These are phyloP conservation scores for Deilephila elpenor DNA, from an alignment of 2,888 invertebrate genomes.

Conservation along the genomic window DNA sequence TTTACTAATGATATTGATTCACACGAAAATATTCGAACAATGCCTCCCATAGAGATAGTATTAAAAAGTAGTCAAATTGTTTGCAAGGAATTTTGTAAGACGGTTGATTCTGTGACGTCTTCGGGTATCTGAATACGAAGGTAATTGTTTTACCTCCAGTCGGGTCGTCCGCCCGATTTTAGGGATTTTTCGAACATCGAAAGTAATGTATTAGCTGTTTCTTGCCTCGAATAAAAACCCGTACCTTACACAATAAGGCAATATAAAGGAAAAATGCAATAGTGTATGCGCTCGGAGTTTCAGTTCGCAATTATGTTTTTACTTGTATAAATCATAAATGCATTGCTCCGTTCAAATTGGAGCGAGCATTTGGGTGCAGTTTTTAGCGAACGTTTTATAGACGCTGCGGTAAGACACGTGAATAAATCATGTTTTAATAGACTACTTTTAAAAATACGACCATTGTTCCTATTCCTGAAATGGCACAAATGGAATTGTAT, in stretches of 20 bases:
- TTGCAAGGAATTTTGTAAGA: neutral
- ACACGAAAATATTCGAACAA: neutral
- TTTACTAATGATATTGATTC: neutral
- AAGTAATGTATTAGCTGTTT: neutral
- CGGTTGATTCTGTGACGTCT: neutral
- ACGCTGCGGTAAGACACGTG: neutral
- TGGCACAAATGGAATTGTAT: too few relatives aligned
- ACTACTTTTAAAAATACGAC: too few relatives aligned
- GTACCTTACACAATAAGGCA: too few relatives aligned
- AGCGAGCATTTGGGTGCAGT: neutral
- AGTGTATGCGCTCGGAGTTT: neutral
- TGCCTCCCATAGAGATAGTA: neutral
- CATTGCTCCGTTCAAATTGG: neutral
- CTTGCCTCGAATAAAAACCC: neutral
- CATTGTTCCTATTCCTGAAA: too few relatives aligned
- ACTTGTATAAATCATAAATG: neutral
- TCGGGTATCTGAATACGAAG: neutral
- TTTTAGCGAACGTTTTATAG: neutral
- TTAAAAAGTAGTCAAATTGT: neutral
- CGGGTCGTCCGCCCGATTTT: neutral
- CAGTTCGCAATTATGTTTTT: neutral
- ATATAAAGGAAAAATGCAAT: too few relatives aligned
- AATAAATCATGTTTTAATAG: conserved; percentile 3
- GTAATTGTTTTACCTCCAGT: neutral
- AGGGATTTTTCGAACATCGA: neutral